These are phyloP conservation scores for Syncerus caffer DNA, from an alignment of 2,797 vertebrate genomes.

Conservation along the genomic window DNA sequence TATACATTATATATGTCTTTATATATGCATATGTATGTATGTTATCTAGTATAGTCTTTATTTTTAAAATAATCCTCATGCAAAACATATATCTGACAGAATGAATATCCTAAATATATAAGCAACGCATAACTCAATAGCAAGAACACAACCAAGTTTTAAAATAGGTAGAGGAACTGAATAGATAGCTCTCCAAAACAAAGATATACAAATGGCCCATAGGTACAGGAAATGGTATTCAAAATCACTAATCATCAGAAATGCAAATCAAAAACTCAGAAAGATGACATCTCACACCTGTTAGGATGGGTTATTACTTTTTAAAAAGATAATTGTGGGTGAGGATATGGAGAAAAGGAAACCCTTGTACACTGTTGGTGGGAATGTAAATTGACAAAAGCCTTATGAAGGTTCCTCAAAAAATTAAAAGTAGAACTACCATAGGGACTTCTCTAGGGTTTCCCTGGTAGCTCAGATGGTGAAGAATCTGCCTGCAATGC, in stretches of 20 bases:
- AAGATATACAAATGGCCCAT: neutral
- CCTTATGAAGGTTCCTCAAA: neutral
- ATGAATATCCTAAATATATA: neutral
- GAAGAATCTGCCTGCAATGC: neutral
- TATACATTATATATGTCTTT: neutral
- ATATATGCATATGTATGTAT: neutral
- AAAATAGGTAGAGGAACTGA: neutral
- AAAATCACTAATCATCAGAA: neutral
- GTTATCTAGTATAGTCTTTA: neutral
- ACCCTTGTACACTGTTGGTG: fast-evolving
- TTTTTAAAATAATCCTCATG: neutral
- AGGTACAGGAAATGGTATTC: neutral
- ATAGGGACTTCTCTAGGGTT: neutral
- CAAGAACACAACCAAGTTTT: neutral
- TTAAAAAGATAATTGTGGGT: neutral
- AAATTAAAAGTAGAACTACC: neutral
- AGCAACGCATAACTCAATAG: neutral
- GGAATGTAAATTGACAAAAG: neutral
- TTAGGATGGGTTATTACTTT: neutral
- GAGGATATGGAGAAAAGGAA: neutral
- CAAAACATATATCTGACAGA: neutral
- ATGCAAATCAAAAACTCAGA: neutral
- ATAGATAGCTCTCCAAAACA: neutral
- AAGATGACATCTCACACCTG: neutral
- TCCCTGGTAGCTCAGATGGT: neutral